Evolutionary conservation across 2,888 invertebrate genomes (phyloP).

Genomic region (Rhagophthalmus giganteus): DNA sequence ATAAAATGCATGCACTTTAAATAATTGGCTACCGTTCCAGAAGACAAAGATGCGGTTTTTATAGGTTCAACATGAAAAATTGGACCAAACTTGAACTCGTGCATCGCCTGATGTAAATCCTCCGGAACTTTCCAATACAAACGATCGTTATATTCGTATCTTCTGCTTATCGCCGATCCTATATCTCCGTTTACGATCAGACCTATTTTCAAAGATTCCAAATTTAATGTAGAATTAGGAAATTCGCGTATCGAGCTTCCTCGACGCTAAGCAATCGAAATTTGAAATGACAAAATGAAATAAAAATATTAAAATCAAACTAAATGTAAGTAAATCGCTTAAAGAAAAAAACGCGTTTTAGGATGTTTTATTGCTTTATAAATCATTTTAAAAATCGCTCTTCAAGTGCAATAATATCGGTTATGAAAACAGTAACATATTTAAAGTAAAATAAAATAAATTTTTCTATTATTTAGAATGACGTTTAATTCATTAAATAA

Average conservation of each 20-base stretch:
- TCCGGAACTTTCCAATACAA: constrained; percentile 16
- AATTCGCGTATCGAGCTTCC: too few species aligned
- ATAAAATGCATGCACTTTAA: neutral
- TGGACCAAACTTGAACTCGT: constrained; percentile 21
- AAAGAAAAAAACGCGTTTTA: too few species aligned
- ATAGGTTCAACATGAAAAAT: constrained; percentile 19
- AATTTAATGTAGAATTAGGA: neutral
- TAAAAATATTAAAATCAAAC: neutral
- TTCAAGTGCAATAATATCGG: too few species aligned
- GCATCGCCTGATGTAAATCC: constrained; percentile 1
- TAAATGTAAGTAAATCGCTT: neutral
- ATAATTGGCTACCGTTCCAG: constrained; percentile 5
- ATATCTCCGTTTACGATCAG: constrained; percentile 8
- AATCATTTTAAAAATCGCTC: too few species aligned
- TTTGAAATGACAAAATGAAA: neutral
- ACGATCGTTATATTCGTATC: constrained; percentile 13
- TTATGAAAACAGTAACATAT: too few species aligned
- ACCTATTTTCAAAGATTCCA: constrained; percentile 8
- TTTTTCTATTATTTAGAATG: too few species aligned
- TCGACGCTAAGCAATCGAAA: too few species aligned
- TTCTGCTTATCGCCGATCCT: constrained; percentile 4
- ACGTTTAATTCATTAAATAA: too few species aligned
- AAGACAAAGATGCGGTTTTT: constrained; percentile 3
- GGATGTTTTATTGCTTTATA: too few species aligned
- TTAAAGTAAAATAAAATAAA: too few species aligned